These are phyloP conservation scores for Eledone cirrhosa DNA, from an alignment of 2,888 invertebrate genomes.

Conservation along the genomic window DNA sequence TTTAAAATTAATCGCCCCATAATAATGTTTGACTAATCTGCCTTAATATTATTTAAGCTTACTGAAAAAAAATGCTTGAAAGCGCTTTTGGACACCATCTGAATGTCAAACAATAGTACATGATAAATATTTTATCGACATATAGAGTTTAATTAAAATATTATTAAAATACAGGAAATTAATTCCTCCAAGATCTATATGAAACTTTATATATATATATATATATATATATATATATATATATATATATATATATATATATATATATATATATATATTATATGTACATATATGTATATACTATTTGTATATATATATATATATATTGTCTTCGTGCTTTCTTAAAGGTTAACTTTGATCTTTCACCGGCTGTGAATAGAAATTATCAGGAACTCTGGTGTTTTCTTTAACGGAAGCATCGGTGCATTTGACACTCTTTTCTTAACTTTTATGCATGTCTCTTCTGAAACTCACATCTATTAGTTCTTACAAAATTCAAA, in stretches of 20 bases:
- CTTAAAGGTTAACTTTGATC: conserved; percentile 12
- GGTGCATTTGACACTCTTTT: conserved; percentile 18
- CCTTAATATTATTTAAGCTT: too few species aligned
- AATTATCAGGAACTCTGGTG: too few species aligned
- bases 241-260: neutral
- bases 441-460: conserved; percentile 24
- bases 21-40: too few species aligned
- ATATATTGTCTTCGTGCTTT: conserved; percentile 14
- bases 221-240: conserved; percentile 1
- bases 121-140: too few species aligned
- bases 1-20: too few species aligned
- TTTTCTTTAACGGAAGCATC: neutral
- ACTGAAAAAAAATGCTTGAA: too few species aligned
- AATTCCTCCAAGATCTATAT: neutral
- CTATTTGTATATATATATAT: neutral
- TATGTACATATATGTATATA: neutral
- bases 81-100: too few species aligned
- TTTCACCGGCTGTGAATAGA: conserved; percentile 23
- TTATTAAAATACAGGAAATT: too few species aligned
- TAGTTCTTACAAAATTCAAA: conserved; percentile 16
- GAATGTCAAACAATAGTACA: too few species aligned
- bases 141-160: too few species aligned
- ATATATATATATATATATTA: neutral
- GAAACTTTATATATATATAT: neutral
- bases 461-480: conserved; percentile 19